A percentile compares a stretch with the other conserved stretches of the same genome.
These are phyloP conservation scores for Phragmatobia fuliginosa DNA, from an alignment of 2,888 invertebrate species.

Conservation along the genomic window DNA sequence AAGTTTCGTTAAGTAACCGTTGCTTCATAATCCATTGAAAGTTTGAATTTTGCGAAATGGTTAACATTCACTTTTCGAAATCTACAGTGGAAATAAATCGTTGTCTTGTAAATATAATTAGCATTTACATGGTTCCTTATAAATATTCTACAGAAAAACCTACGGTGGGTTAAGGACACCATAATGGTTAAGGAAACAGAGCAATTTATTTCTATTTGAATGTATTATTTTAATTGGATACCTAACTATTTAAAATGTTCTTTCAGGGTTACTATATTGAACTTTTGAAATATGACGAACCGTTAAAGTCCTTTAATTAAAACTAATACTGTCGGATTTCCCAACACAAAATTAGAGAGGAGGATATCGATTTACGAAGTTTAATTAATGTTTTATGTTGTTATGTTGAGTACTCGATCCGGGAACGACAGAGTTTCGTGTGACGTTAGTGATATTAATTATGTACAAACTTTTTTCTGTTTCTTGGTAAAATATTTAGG, in stretches of 20 bases:
- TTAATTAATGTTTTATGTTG: not conserved
- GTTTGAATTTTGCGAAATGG: no score
- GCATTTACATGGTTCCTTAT: no score
- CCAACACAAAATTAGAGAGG: slow-evolving; percentile 19
- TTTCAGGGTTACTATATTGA: not conserved
- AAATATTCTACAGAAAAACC: no score
- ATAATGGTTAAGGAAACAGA: no score
- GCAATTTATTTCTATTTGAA: no score
- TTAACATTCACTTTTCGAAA: no score
- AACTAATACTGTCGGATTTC: slow-evolving; percentile 9
- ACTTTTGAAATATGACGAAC: not conserved
- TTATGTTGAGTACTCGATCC: not conserved
- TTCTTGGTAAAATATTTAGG: not conserved
- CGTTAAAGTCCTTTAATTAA: slow-evolving; percentile 2
- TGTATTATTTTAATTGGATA: not conserved
- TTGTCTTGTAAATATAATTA: no score
- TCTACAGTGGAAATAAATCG: no score
- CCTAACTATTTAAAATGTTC: not conserved
- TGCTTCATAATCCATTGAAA: no score
- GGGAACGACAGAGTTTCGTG: not conserved
- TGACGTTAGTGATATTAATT: not conserved
- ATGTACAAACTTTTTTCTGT: no score
- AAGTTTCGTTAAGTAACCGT: no score
- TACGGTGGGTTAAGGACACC: no score
- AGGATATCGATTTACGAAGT: slow-evolving; percentile 9